Conservation (phyloP, 2,113 vertebrate species). For the Epinephelus cyanopodus region DNA sequence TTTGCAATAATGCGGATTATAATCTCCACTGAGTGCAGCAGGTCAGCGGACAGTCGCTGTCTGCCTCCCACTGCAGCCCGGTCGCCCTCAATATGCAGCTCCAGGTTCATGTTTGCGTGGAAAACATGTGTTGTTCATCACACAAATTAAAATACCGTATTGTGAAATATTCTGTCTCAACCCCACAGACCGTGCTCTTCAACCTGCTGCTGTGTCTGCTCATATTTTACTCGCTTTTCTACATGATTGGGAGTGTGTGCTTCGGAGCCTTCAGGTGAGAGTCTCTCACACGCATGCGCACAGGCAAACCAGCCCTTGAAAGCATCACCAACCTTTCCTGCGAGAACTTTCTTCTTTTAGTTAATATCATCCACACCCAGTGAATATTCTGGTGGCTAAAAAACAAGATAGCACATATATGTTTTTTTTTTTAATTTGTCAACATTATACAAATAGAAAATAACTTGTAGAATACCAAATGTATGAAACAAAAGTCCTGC, state of each 20-base stretch:
- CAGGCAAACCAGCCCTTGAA: not conserved
- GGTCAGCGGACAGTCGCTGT: not conserved
- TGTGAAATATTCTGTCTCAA: conserved; percentile 1
- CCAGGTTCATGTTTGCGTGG: conserved; percentile 6
- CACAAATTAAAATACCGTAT: not conserved
- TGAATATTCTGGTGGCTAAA: not conserved
- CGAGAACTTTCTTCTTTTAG: not conserved
- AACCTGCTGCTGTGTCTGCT: conserved; percentile 86
- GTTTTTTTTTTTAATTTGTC: no score
- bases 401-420: no score
- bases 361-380: not conserved
- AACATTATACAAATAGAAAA: no score
- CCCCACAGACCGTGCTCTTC: conserved; percentile 83
- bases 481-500: no score
- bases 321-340: not conserved
- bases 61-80: conserved; percentile 3
- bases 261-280: conserved; percentile 87
- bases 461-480: no score
- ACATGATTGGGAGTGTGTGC: conserved; percentile 86
- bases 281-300: conserved; percentile 36
- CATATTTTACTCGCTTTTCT: conserved; percentile 89
- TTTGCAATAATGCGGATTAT: not conserved
- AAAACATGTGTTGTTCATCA: not conserved
- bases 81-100: conserved; percentile 17
- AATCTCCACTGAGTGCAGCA: not conserved